Evolutionary conservation across 2,113 vertebrate species (phyloP).

Genomic region (Pipa parva): DNA sequence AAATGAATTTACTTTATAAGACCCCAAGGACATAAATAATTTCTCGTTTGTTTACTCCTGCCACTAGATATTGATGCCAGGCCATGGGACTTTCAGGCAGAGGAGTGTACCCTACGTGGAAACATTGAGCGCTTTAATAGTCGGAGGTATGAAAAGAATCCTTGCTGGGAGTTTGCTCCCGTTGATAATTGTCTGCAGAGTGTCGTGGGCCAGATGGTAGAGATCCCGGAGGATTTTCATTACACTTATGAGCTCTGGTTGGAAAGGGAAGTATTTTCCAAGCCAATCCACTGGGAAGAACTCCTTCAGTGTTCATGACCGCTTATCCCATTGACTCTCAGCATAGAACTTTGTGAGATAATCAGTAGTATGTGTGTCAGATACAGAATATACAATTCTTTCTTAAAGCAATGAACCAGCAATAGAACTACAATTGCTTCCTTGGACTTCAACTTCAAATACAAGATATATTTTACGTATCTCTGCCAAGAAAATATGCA

Average conservation of each 20-base stretch:
- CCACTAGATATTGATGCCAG: conserved; percentile 86
- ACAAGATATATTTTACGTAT: too few relatives aligned
- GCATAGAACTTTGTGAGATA: neutral
- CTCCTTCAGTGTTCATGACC: conserved; percentile 73
- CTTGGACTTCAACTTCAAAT: too few relatives aligned
- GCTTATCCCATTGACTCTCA: neutral
- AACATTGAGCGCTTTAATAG: conserved; percentile 92
- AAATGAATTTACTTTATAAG: too few relatives aligned
- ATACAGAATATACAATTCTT: too few relatives aligned
- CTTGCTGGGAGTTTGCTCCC: conserved; percentile 75
- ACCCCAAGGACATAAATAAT: too few relatives aligned
- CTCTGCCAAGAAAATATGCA: too few relatives aligned
- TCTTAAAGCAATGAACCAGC: too few relatives aligned
- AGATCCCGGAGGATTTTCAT: conserved; percentile 88
- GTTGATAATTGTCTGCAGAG: conserved; percentile 98
- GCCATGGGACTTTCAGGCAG: conserved; percentile 97
- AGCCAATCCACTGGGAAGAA: conserved; percentile 95
- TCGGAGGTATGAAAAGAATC: conserved; percentile 79
- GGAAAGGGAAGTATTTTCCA: conserved; percentile 92
- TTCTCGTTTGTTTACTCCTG: too few relatives aligned
- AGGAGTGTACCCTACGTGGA: conserved; percentile 90
- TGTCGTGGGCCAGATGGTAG: conserved; percentile 83
- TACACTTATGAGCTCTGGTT: conserved; percentile 95
- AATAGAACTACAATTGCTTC: too few relatives aligned
- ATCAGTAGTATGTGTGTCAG: neutral